Evolutionary conservation across 1,140 invertebrate species (phyloP), one percentile per base, ranked within the genome.

Genomic region (Pseudomyrmex dendroicus): DNA sequence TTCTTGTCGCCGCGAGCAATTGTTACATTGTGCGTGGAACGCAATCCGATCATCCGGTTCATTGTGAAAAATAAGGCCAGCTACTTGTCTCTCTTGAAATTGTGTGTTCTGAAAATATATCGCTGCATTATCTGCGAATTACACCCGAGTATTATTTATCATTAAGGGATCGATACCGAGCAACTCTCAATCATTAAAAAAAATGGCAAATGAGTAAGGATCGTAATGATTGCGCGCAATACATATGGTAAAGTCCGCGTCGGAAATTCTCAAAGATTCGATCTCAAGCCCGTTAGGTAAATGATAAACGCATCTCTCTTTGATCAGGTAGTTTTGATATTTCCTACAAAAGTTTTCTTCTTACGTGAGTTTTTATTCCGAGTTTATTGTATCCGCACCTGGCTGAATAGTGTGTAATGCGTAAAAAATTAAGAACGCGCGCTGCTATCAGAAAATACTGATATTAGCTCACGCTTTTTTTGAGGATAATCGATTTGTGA

Each of bases 381-480:
- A 35, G 46, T 80, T 59, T 70, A 80, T 80, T 80, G 66, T 35
- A 35, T 80, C 66, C 54, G 66, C 76, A 80, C n/a, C 66, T 72
- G 54, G 54, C 59, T 59, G 66, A 56, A 48, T 17, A 9, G 17
- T 17, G 48, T 78, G 35, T 35, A 35, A 35, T 35, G 44, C 44
- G 54, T 50, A 20, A 77, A 35, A 35, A 59, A n/a, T 70, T 72
- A 25, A 80, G 57, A 70, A 56, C 64, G 74, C 64, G 74, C 50
- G 25, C 52, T 22, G 20, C 13, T 22, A 35, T 17, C 20, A 44
- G 35, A 7, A 7, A 35, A 35, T 17, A 44, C 50, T 50, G 63
- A 46, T 44, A 66, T 80, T 59, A 80, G 72, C 48, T 35, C 54
- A 68, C 64, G 59, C 35, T 78, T 72, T 80, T 72, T 46, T 35